These are phyloP conservation scores for Scrobipalpa costella DNA, from an alignment of 2,888 invertebrate species.

Conservation along the genomic window DNA sequence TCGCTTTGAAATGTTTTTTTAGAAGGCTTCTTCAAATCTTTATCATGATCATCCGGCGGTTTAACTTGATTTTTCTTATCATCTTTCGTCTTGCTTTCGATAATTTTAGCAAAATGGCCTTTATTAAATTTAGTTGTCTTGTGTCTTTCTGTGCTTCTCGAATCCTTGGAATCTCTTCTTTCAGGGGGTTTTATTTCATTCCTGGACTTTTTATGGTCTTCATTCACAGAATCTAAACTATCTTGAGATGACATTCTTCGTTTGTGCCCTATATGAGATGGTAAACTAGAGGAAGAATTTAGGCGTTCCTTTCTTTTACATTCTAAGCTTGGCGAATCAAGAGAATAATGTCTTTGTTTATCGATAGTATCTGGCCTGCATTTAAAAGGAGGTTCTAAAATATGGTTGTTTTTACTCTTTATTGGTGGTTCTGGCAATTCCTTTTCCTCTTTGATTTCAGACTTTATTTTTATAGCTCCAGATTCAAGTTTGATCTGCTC, in stretches of 20 bases:
- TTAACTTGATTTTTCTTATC: conserved; percentile 81
- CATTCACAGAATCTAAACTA: conserved; percentile 77
- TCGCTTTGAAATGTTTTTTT: conserved; percentile 58
- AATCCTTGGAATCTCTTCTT: conserved; percentile 87
- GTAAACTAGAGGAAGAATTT: conserved; percentile 81
- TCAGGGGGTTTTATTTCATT: conserved; percentile 78
- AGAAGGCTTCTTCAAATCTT: conserved; percentile 50
- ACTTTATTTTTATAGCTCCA: conserved; percentile 40
- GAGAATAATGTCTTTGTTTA: conserved; percentile 74
- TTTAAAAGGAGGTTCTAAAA: conserved; percentile 43
- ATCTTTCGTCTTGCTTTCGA: conserved; percentile 82
- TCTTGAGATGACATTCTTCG: conserved; percentile 91
- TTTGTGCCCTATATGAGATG: conserved; percentile 85
- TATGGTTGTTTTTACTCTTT: conserved; percentile 56
- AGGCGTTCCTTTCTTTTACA: conserved; percentile 82
- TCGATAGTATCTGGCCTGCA: conserved; percentile 56
- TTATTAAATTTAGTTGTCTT: conserved; percentile 82
- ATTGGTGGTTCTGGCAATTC: neutral
- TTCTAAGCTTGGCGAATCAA: conserved; percentile 71
- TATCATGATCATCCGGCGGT: conserved; percentile 67
- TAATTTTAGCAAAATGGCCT: conserved; percentile 79
- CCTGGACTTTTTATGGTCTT: conserved; percentile 84
- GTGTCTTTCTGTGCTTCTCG: conserved; percentile 63
- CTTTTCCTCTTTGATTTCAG: conserved; percentile 41
- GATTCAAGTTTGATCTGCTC: conserved; percentile 41